Evolutionary conservation across 2,888 invertebrate species (phyloP), one percentile per base, ranked within the genome.

Genomic region (Heteromyza rotundicornis): DNA sequence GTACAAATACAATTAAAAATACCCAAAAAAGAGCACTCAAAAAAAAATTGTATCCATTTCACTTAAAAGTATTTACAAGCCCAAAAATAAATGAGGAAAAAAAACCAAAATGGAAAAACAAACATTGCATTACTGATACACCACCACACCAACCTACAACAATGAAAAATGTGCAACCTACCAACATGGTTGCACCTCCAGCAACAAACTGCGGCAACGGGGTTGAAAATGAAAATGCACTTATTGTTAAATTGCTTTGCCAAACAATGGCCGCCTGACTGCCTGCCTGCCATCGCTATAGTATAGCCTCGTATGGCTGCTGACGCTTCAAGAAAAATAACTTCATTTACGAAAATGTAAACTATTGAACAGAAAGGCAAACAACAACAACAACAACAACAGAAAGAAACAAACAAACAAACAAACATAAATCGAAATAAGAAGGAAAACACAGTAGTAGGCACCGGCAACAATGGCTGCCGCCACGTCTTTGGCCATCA

Each of bases 281-380:
- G 52, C 27, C 52, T 23, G 23, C 52, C 52, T 27, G 2, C 24
- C 17, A n/a, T n/a, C n/a, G n/a, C n/a, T n/a, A n/a, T n/a, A n/a
- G 32, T 12, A 32, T 32, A 32, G 32, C 7, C 32, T 8, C 7
- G n/a, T 40, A 40, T n/a, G 8, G n/a, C 40, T 10, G 8, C 8
- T 40, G 40, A 40, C 17, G 17, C 2, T 3, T 60, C 17, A 59
- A 22, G 57, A 12, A 3, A 16, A 50, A 36, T 49, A 8, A 27
- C 49, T 57, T 57, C 32, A 40, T 51, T 59, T 61, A 52, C 47
- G 53, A 50, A 58, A 51, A 52, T 35, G 36, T 14, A 50, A 47
- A n/a, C n/a, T n/a, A n/a, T n/a, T n/a, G n/a, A n/a, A n/a, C n/a
- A n/a, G n/a, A n/a, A n/a, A n/a, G n/a, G n/a, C n/a, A n/a, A n/a